Base-by-base conservation (phyloP, 2,113 vertebrate species). In the Paratilapia polleni region DNA sequence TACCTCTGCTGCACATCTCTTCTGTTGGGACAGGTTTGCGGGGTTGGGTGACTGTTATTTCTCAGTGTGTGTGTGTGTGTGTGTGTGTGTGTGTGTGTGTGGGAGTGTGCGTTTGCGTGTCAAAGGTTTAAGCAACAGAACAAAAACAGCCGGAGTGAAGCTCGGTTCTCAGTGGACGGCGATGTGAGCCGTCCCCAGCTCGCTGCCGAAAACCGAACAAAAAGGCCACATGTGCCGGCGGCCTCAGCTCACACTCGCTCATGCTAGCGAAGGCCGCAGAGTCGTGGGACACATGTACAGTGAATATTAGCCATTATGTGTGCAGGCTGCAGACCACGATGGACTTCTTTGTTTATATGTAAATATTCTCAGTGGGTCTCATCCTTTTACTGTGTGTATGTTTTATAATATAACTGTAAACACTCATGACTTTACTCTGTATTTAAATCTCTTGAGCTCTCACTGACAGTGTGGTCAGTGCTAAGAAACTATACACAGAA, bases 401-500 rank as follows among this genome's bases (percentile, higher is more conserved):
- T 92, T 94, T 94, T 94, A 91, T 94, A 93, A 91, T 91, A 87
- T 91, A 88, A 92, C 84, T 93, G 90, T 93, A 91, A 94, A 94
- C 91, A 91, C 86, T 87, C 88, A 88, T 86, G 84, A 88, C 63
- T 88, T 88, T 83, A 90, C 88, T 87, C 81, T 88, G 54, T 90
- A 94, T 92, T 92, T 93, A 93, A 88, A 89, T 77, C 63, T 80
- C 31, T 92, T 85, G 81, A 68, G 79, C n/a, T 83, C 78, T 76
- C 11, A 62, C 68, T 78, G 85, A 58, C 31, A 59, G 31, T 19
- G 13, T 20, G 73, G 59, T 91, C 81, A 82, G 81, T 82, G 74
- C 56, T 73, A 70, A 88, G 61, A 81, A 90, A 70, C 56, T 84
- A 68, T 58, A 78, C 20, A 73, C 58, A 59, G 52, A 80, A 43